These are phyloP conservation scores for Todiramphus chloris DNA, from an alignment of 2,113 vertebrate genomes.

Conservation along the genomic window DNA sequence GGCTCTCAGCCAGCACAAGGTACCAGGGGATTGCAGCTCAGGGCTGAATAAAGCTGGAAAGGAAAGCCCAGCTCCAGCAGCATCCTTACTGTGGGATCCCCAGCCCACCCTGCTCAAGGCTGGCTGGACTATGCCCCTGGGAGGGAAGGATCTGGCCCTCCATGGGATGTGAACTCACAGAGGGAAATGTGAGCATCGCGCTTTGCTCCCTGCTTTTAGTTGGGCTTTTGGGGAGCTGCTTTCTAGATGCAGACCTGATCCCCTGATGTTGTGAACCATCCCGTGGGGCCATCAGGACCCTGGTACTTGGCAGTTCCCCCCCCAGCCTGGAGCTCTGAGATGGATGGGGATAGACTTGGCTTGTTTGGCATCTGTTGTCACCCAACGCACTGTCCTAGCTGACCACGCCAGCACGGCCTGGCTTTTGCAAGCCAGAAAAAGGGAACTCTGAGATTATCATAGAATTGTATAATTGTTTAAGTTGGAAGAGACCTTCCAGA, in stretches of 20 bases:
- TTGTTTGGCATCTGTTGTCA: background rate
- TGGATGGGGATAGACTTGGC: background rate
- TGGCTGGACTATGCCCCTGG: accelerated
- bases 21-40: background rate
- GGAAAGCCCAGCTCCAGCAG: background rate
- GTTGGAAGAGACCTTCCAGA: too few species aligned
- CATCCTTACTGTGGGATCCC: background rate
- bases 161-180: accelerated
- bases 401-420: accelerated
- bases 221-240: background rate
- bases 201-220: background rate
- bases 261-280: background rate
- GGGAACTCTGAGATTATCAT: background rate
- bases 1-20: background rate
- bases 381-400: background rate
- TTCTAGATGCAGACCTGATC: background rate
- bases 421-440: background rate
- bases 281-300: background rate
- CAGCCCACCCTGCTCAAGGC: background rate
- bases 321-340: background rate
- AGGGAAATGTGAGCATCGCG: background rate
- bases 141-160: background rate
- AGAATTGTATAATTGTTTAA: too few species aligned
- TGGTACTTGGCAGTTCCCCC: background rate
- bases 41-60: background rate